These are phyloP conservation scores for Catocala fraxini DNA, from an alignment of 2,888 invertebrate species.

Conservation along the genomic window DNA sequence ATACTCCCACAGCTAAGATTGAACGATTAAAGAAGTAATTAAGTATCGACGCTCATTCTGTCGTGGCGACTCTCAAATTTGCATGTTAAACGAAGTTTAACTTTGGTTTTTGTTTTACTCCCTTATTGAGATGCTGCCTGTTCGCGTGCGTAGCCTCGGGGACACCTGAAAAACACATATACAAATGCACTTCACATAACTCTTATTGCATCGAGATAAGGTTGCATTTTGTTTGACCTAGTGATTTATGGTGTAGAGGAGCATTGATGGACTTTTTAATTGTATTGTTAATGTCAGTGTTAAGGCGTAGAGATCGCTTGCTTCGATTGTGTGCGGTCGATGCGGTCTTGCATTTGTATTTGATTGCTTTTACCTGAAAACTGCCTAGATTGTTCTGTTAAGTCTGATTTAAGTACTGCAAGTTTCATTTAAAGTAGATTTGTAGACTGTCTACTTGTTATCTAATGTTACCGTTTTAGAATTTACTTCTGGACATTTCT, in stretches of 20 bases:
- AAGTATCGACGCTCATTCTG: slow-evolving; percentile 87
- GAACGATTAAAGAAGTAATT: slow-evolving; percentile 87
- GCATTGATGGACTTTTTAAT: slow-evolving; percentile 83
- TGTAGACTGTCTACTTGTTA: neutral
- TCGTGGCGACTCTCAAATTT: slow-evolving; percentile 86
- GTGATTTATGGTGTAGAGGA: slow-evolving; percentile 37
- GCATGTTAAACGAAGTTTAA: slow-evolving; percentile 87
- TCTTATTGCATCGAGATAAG: slow-evolving; percentile 52
- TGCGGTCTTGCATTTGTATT: slow-evolving; percentile 64
- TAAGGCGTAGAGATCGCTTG: slow-evolving; percentile 86
- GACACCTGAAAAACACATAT: slow-evolving; percentile 53
- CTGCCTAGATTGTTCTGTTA: slow-evolving; percentile 43
- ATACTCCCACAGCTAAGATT: slow-evolving; percentile 79
- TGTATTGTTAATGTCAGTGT: slow-evolving; percentile 85
- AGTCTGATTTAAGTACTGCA: slow-evolving; percentile 30
- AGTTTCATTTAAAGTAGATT: slow-evolving; percentile 14
- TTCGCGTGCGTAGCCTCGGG: slow-evolving; percentile 77
- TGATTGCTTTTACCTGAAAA: slow-evolving; percentile 56
- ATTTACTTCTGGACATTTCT: neutral
- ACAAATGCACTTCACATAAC: slow-evolving; percentile 11
- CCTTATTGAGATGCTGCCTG: slow-evolving; percentile 81
- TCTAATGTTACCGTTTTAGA: neutral
- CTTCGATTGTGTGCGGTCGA: slow-evolving; percentile 80
- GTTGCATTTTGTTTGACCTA: slow-evolving; percentile 44
- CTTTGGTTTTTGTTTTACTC: slow-evolving; percentile 81